Evolutionary conservation across 2,113 vertebrate genomes (phyloP).

Genomic region (Rhinogobius similis): DNA sequence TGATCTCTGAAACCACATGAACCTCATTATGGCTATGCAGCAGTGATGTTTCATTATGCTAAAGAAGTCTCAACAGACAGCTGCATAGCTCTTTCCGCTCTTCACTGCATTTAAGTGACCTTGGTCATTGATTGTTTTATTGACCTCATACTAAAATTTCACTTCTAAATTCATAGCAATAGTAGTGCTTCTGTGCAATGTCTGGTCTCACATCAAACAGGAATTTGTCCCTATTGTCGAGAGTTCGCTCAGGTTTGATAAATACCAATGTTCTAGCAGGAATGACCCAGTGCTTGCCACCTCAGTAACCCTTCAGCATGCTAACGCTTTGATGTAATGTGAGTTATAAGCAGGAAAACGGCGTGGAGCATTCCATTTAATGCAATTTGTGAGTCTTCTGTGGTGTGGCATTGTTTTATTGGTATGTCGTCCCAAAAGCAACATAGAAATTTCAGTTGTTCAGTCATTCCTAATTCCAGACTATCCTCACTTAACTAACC

Average conservation of each 20-base stretch:
- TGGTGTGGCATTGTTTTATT: slow-evolving; percentile 63
- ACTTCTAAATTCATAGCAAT: slow-evolving; percentile 66
- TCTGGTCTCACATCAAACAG: slow-evolving; percentile 51
- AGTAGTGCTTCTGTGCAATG: slow-evolving; percentile 42
- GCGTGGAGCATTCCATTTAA: slow-evolving; percentile 65
- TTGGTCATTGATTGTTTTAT: slow-evolving; percentile 47
- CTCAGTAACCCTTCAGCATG: slow-evolving; percentile 53
- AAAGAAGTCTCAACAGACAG: slow-evolving; percentile 44
- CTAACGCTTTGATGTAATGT: slow-evolving; percentile 66
- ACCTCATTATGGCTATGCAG: slow-evolving; percentile 70
- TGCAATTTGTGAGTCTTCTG: slow-evolving; percentile 67
- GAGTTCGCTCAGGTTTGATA: slow-evolving; percentile 51
- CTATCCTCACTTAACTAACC: slow-evolving; percentile 49
- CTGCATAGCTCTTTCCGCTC: slow-evolving; percentile 49
- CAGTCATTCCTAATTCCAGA: slow-evolving; percentile 51
- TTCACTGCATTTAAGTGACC: slow-evolving; percentile 40
- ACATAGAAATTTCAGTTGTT: slow-evolving; percentile 66
- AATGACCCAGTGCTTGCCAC: slow-evolving; percentile 50
- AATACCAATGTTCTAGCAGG: slow-evolving; percentile 62
- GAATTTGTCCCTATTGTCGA: slow-evolving; percentile 45
- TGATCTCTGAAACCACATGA: slow-evolving; percentile 57
- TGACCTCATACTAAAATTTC: slow-evolving; percentile 34
- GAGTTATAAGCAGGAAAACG: slow-evolving; percentile 66
- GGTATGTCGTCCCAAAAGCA: slow-evolving; percentile 61
- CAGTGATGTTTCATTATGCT: slow-evolving; percentile 30